Evolutionary conservation across 2,888 invertebrate species (phyloP).

Genomic region (Pheosia gnoma): DNA sequence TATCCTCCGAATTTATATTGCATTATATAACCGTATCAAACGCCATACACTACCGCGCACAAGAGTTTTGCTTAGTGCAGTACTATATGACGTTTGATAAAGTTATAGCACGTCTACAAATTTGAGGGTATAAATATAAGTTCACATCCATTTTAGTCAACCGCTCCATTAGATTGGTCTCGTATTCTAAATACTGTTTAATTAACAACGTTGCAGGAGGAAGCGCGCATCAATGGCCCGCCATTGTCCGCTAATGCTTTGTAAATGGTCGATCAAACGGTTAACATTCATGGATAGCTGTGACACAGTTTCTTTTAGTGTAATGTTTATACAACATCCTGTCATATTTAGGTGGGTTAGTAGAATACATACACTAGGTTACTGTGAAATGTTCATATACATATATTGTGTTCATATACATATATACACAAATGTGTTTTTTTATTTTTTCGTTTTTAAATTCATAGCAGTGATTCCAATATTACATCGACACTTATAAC

Average conservation of each 20-base stretch:
- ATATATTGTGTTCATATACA: too few relatives aligned
- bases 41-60: too few relatives aligned
- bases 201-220: slow-evolving; percentile 46
- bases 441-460: neutral
- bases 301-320: slow-evolving; percentile 12
- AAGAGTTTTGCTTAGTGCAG: too few relatives aligned
- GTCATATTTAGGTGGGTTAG: neutral
- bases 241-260: slow-evolving; percentile 51
- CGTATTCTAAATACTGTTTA: slow-evolving; percentile 30
- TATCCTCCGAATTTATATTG: too few relatives aligned
- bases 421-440: too few relatives aligned
- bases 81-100: too few relatives aligned
- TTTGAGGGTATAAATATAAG: too few relatives aligned
- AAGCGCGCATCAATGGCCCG: slow-evolving; percentile 50
- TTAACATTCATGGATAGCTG: slow-evolving; percentile 30
- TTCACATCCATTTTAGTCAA: slow-evolving; percentile 13
- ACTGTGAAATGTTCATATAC: too few relatives aligned
- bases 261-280: slow-evolving; percentile 48
- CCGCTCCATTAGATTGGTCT: slow-evolving; percentile 36
- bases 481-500: slow-evolving; percentile 2
- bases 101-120: too few relatives aligned
- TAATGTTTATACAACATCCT: neutral
- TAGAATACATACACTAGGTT: neutral
- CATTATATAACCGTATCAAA: too few relatives aligned
- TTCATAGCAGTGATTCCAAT: neutral